Percentiles rank a stretch among this genome's conserved stretches.
Evolutionary conservation across 2,797 vertebrate species (phyloP).

Genomic region (Takifugu rubripes): DNA sequence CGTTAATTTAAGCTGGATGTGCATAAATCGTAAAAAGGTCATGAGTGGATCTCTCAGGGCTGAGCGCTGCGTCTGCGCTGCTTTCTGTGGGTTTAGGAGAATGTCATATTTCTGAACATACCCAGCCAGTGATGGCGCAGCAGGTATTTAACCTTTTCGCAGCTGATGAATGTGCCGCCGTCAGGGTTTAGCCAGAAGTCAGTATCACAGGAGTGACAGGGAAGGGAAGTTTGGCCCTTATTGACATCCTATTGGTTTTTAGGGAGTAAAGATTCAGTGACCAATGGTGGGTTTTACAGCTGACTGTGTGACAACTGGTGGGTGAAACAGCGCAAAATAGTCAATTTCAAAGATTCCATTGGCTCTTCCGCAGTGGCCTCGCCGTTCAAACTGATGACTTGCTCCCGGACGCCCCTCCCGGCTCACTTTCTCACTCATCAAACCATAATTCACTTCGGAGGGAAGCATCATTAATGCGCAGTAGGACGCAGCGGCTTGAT

Average conservation of each 20-base stretch:
- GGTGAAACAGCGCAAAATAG: background rate
- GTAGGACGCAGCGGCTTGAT: constrained; percentile 73
- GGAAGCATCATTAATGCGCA: constrained; percentile 75
- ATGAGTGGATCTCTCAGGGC: constrained; percentile 5
- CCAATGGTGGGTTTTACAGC: background rate
- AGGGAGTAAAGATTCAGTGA: background rate
- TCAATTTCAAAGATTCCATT: background rate
- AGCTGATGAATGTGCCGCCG: background rate
- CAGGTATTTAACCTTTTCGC: constrained; percentile 1
- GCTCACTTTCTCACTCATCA: constrained; percentile 63
- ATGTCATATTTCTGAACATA: background rate
- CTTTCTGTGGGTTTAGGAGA: constrained; percentile 11
- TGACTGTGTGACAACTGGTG: background rate
- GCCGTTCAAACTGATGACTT: constrained; percentile 41
- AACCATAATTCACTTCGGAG: constrained; percentile 73
- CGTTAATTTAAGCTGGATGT: constrained; percentile 27
- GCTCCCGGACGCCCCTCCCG: constrained; percentile 51
- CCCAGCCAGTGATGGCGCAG: background rate
- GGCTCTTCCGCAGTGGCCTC: constrained; percentile 5
- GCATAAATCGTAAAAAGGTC: constrained; percentile 27
- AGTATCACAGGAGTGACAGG: background rate
- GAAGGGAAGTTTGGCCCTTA: background rate
- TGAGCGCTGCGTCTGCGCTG: constrained; percentile 15
- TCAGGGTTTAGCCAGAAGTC: background rate
- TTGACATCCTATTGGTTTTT: background rate